Percentiles rank a stretch among this genome's conserved stretches.
phyloP scores from a whole-genome alignment of 1,140 invertebrate species.

The Drosophila leontia region DNA sequence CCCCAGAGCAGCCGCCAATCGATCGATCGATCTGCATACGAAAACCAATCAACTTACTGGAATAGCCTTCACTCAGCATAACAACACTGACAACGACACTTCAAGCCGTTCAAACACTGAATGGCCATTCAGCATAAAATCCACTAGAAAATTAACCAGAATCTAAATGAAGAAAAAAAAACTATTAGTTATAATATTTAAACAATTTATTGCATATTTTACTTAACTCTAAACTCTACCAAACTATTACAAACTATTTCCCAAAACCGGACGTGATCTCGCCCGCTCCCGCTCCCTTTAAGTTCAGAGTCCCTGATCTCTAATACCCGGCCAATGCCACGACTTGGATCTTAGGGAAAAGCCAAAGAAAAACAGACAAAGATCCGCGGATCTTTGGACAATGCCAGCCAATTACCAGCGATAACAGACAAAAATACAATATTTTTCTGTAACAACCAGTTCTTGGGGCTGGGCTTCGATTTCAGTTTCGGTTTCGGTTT shows the following conservation, averaged over 20 bases:
- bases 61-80: conserved; percentile 18
- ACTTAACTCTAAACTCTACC: too few species aligned
- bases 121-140: not conserved
- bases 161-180: not conserved
- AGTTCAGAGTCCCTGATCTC: conserved; percentile 28
- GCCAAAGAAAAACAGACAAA: conserved; percentile 38
- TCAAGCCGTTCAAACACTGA: conserved; percentile 4
- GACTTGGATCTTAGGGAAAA: conserved; percentile 11
- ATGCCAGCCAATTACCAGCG: conserved; percentile 58
- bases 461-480: conserved; percentile 29
- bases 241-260: not conserved
- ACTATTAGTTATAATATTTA: not conserved
- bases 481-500: conserved; percentile 52
- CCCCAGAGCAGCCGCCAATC: conserved; percentile 47
- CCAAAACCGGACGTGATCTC: conserved; percentile 7
- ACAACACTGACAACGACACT: not conserved
- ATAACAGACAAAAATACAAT: conserved; percentile 36
- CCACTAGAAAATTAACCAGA: not conserved
- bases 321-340: conserved; percentile 39
- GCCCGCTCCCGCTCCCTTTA: not conserved
- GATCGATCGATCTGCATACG: conserved; percentile 33
- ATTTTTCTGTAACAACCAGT: conserved; percentile 43
- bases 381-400: conserved; percentile 21
- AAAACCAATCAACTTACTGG: conserved; percentile 38
- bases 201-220: not conserved